Evolutionary conservation across 1,140 invertebrate species (phyloP).

Genomic region (Homalodisca vitripennis): DNA sequence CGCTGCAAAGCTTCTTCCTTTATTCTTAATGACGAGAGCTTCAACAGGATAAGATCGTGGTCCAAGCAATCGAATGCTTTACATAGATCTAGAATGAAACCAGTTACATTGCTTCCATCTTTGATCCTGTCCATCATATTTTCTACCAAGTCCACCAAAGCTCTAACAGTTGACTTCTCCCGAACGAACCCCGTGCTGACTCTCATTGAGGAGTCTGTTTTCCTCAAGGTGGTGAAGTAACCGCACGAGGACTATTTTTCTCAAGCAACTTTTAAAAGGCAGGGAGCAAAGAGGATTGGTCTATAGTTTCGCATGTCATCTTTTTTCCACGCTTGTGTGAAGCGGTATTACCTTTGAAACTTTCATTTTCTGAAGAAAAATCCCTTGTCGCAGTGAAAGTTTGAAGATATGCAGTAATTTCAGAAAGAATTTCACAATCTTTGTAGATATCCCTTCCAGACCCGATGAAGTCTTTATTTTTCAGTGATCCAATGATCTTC

Average conservation of each 20-base stretch:
- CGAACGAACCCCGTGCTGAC: neutral
- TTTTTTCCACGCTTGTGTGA: constrained; percentile 2
- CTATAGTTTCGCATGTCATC: constrained; percentile 4
- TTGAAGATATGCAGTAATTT: constrained; percentile 4
- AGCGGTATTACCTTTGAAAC: neutral
- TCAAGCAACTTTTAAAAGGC: neutral
- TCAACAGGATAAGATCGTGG: neutral
- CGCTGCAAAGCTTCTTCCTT: neutral
- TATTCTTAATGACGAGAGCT: neutral
- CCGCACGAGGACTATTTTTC: neutral
- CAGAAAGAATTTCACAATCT: neutral
- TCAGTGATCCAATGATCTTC: neutral
- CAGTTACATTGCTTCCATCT: neutral
- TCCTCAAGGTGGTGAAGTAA: neutral
- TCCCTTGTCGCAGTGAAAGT: neutral
- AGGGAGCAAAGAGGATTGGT: neutral
- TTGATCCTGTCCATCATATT: neutral
- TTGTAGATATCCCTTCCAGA: constrained; percentile 1
- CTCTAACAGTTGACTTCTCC: constrained; percentile 11
- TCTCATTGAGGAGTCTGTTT: neutral
- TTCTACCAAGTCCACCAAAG: neutral
- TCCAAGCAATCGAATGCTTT: constrained; percentile 17
- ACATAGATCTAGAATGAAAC: neutral
- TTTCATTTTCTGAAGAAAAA: constrained; percentile 7
- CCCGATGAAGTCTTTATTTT: neutral